Base-by-base conservation (phyloP, 2,797 vertebrate species). In the Typhlichthys subterraneus region DNA sequence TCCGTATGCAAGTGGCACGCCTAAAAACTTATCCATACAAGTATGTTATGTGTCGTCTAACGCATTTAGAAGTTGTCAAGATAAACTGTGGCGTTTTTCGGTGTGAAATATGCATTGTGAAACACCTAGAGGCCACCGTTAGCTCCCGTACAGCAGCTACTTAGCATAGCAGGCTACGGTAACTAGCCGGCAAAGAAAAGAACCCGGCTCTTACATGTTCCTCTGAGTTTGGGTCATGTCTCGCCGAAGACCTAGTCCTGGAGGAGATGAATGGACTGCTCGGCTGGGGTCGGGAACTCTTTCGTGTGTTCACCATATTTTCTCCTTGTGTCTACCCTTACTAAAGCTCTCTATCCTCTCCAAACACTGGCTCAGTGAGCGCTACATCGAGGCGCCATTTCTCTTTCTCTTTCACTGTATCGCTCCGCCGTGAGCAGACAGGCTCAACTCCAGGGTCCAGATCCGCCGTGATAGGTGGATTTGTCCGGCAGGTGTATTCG, bases 221-320 rank as follows among this genome's bases (percentile, higher is more conserved):
- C 45, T 92, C 92, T 47, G 88, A 87, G 86, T 85, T 89, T 55
- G 86, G 82, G 70, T 85, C 85, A 73, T 69, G 89, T 78, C 89
- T 91, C 69, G 86, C 90, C 75, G 92, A 93, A 68, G 93, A 94
- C 75, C 93, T 75, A 11, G 93, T 94, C 89, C 93, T 90, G 11
- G 91, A 91, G 67, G 93, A 94, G 86, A 94, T 93, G 85, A 90
- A 93, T 49, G 86, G 85, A 12, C 83, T 83, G 73, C 52, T 81
- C 50, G 84, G 13, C 53, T 76, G 74, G 7, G 75, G 83, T 86
- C 92, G 89, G 6, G 94, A 91, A 91, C 93, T 95, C 88, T 95
- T 95, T 86, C 94, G 93, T 67, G 96, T 97, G 89, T 96, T 96
- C 93, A 97, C 96, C 96, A 98, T 98, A 91, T 83, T 91, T 85